Evolutionary conservation across 1,140 invertebrate species (phyloP).

Genomic region (Muscidifurax raptorellus): DNA sequence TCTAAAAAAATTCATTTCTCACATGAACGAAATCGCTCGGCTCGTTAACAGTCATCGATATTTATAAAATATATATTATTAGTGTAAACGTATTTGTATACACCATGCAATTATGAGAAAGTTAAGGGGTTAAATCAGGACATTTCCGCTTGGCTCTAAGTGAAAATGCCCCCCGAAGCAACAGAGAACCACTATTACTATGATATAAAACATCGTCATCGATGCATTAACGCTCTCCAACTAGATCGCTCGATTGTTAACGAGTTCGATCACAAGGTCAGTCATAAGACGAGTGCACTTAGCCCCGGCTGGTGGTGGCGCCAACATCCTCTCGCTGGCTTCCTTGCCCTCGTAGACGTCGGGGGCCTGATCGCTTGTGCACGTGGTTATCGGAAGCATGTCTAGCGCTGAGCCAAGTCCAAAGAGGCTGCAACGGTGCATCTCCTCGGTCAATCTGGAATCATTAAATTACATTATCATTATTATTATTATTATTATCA

Average conservation of each 20-base stretch:
- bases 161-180: neutral
- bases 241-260: slow-evolving; percentile 69
- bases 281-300: slow-evolving; percentile 72
- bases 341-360: slow-evolving; percentile 79
- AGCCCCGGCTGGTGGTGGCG: slow-evolving; percentile 67
- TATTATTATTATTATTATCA: neutral
- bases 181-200: slow-evolving; percentile 9
- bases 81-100: neutral
- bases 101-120: neutral
- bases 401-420: slow-evolving; percentile 82
- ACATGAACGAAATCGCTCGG: neutral
- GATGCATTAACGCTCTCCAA: neutral
- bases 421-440: slow-evolving; percentile 80
- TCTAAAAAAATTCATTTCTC: slow-evolving; percentile 5
- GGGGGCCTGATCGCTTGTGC: slow-evolving; percentile 82
- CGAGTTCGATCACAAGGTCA: slow-evolving; percentile 70
- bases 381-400: slow-evolving; percentile 83
- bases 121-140: slow-evolving; percentile 31
- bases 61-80: slow-evolving; percentile 35
- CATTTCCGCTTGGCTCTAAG: neutral
- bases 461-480: slow-evolving; percentile 23
- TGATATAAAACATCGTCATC: neutral
- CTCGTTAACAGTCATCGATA: neutral
- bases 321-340: slow-evolving; percentile 53
- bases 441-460: slow-evolving; percentile 78